Base-by-base conservation (phyloP, 1,140 invertebrate species). In the Drosophila bifasciata region DNA sequence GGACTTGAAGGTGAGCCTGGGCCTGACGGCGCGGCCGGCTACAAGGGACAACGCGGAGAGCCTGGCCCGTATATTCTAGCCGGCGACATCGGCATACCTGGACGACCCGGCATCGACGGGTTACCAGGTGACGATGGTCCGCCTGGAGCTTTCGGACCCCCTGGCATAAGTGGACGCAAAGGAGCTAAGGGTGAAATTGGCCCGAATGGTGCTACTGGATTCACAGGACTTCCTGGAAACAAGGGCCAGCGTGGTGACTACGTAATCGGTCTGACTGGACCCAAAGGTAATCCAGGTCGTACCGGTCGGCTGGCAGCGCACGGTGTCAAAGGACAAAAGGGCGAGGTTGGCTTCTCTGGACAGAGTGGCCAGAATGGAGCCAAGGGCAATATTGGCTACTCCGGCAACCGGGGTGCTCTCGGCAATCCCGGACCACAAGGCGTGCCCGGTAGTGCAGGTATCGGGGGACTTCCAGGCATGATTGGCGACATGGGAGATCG, bases 291-390 rank as follows among this genome's bases (percentile, higher is more conserved):
- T 25, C 91, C 93, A 1, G 95, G 95, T 16, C 64, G 86, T 8
- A 89, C 93, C 50, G 95, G 95, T 51, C 73, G 74, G 16, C 68
- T 69, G 15, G 95, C 95, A 5, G 91, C 74, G 16, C 63, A 83
- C n/a, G 96, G 95, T 6, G 11, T 67, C 1, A 94, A 94, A 89
- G 96, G 96, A 41, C 91, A 93, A 69, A 79, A 75, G 44, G 95
- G 95, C 49, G 90, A 92, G 1, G 72, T 77, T 75, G 91, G 91
- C 0, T 17, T n/a, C 5, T 53, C 21, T 1, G 80, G 78, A 17
- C 57, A 60, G 16, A 25, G 53, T 32, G 91, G 91, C 3, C 70
- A 59, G 23, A 76, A 75, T 15, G 91, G 91, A 13, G 74, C 60
- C 5, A 91, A 91, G 63, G 91, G 91, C n/a, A 90, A 60, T 66